phyloP scores from a whole-genome alignment of 2,797 vertebrate genomes.

The Peromyscus aztecus region DNA sequence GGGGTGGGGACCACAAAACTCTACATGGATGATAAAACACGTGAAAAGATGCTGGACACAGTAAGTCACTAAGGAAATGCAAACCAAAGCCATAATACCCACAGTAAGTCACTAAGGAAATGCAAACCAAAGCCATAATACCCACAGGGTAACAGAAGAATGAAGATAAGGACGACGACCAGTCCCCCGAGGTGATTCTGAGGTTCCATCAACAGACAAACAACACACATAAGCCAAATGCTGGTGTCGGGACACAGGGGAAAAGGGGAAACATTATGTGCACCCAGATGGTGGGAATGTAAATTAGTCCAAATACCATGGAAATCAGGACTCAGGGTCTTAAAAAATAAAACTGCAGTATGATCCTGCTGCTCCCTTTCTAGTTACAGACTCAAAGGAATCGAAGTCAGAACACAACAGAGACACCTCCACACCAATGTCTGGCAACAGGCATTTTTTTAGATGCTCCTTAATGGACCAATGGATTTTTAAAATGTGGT shows the following conservation, averaged over 20 bases:
- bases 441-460: not conserved
- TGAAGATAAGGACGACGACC: rapidly evolving
- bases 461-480: not conserved
- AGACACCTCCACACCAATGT: not conserved
- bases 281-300: not conserved
- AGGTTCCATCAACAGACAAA: not conserved
- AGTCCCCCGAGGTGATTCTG: too few species aligned
- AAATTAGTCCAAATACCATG: not conserved
- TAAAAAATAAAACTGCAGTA: too few species aligned
- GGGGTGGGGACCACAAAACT: not conserved
- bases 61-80: not conserved
- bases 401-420: not conserved
- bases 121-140: too few species aligned
- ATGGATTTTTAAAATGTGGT: not conserved
- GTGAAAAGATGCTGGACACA: not conserved
- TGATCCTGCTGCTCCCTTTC: not conserved
- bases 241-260: not conserved
- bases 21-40: not conserved
- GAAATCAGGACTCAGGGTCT: not conserved
- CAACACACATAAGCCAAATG: not conserved
- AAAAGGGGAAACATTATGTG: too few species aligned
- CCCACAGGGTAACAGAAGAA: not conserved
- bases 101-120: not conserved
- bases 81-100: too few species aligned
- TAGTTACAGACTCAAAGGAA: not conserved